Base-by-base conservation (phyloP, 2,113 vertebrate species). In the Hippocampus mohnikei region DNA sequence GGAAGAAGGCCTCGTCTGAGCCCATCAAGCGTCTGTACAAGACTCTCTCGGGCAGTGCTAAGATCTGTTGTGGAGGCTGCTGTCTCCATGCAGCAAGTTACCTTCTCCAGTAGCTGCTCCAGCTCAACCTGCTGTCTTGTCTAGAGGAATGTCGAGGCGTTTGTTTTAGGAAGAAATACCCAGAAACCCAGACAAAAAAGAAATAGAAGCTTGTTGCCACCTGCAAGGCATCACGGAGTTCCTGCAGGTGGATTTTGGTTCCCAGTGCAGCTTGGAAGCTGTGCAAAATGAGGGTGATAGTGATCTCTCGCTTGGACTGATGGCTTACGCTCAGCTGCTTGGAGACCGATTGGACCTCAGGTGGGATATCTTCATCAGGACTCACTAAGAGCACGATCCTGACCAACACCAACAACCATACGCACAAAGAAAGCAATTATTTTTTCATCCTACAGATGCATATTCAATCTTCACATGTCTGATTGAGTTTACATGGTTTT, bases 211-310 rank as follows among this genome's bases (percentile, higher is more conserved):
- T 12, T 21, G 10, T 2, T 20, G 52, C 74, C 88, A 96, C 95
- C 95, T 94, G 92, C 69, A 98, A 93, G 48, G 83, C 73, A 5
- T 55, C 6, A 8, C 77, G 90, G 52, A 98, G 86, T 1, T 74
- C 67, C 0, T 64, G 75, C 63, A 94, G 85, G 70, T 95, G 84
- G 0, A 85, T 91, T 66, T 27, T 33, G 67, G 87, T 60, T 29
- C 96, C 97, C 0, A 96, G 93, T 70, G 69, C 88, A n/a, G 95
- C 93, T 88, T 98, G 96, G 71, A 94, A 94, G 72, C 92, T 86
- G 3, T 96, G 96, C 64, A 93, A 75, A 23, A 97, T 92, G 64
- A 98, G 93, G 37, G 89, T 83, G 67, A 90, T 2, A 1, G 91
- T 86, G 2, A 88, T 66, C 23, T 92, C 72, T 12, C 76, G 88